These are phyloP conservation scores for Pantherophis alleghaniensis DNA, from an alignment of 2,797 vertebrate species.

Conservation along the genomic window DNA sequence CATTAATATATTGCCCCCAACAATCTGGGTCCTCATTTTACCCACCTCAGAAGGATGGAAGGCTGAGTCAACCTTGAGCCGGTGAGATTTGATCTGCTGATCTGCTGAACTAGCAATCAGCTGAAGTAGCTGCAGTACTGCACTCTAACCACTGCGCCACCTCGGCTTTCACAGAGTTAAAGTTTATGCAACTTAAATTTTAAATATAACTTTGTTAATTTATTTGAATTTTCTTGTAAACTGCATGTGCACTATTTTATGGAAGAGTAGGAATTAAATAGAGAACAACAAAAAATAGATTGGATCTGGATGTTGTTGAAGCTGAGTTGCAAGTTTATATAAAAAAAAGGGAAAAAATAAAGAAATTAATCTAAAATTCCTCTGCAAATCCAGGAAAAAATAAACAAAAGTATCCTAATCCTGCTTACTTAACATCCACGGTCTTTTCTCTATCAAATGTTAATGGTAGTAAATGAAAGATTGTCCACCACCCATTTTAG, in stretches of 20 bases:
- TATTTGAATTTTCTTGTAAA: background rate
- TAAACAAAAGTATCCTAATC: background rate
- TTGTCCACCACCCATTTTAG: background rate
- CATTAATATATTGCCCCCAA: too few relatives aligned
- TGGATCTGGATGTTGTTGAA: background rate
- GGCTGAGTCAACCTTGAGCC: too few relatives aligned
- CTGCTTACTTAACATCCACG: background rate
- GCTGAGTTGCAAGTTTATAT: background rate
- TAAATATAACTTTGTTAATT: background rate
- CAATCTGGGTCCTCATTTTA: too few relatives aligned
- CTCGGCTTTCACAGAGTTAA: background rate
- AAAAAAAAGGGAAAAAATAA: background rate
- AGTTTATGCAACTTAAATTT: background rate
- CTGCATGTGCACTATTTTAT: background rate
- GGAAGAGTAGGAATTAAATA: background rate
- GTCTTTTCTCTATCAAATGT: background rate
- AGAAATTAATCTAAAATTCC: background rate
- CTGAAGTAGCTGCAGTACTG: too few relatives aligned
- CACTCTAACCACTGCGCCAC: too few relatives aligned
- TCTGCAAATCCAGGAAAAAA: background rate
- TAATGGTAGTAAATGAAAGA: background rate
- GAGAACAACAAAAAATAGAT: background rate
- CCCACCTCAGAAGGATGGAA: too few relatives aligned
- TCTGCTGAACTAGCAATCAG: too few relatives aligned
- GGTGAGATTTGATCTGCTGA: too few relatives aligned